Base-by-base conservation (phyloP, 2,797 vertebrate genomes). In the Pipistrellus pipistrellus region DNA sequence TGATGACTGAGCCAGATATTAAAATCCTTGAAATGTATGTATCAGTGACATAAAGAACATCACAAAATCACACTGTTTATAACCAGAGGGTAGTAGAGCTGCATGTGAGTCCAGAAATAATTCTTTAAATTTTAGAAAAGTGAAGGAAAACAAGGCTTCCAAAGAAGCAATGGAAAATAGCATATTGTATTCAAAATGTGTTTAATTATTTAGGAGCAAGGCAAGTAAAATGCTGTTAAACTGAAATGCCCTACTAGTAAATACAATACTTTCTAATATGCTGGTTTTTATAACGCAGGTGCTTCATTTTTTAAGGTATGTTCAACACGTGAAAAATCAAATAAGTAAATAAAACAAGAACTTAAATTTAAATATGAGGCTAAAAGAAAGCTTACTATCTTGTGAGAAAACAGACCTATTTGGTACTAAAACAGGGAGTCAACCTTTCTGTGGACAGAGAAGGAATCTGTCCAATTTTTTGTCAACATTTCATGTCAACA, bases 291-390 rank as follows among this genome's bases (percentile, higher is more conserved):
- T 71, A 80, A 32, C 23, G 32, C 41, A 59, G 17, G 3, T 64
- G 11, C 77, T 85, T 95, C 13, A 77, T 87, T 91, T 84, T 84
- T 87, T 51, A 91, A 88, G 53, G n/a, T 55, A 59, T 2, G 8
- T 51, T 35, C 12, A 81, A 48, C 2, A 44, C 83, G 66, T 53
- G 2, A 11, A 80, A 69, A 91, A 95, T 86, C 44, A 8, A 64
- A 27, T 30, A 71, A 51, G 11, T 32, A 92, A 93, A 72, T 80
- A n/a, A 91, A 66, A 46, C 13, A 85, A 92, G 10, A 53, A 17
- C 27, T 81, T 81, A 44, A 30, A 72, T 78, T 82, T 83, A 86
- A 90, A 64, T 72, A 44, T 66, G 53, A 73, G 9, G 23, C 1
- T 9, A 73, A 64, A n/a, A 4, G 35, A 88, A 91, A 46, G 11